Conservation (phyloP, 2,888 invertebrate genomes). For the Netelia fuscicornis region DNA sequence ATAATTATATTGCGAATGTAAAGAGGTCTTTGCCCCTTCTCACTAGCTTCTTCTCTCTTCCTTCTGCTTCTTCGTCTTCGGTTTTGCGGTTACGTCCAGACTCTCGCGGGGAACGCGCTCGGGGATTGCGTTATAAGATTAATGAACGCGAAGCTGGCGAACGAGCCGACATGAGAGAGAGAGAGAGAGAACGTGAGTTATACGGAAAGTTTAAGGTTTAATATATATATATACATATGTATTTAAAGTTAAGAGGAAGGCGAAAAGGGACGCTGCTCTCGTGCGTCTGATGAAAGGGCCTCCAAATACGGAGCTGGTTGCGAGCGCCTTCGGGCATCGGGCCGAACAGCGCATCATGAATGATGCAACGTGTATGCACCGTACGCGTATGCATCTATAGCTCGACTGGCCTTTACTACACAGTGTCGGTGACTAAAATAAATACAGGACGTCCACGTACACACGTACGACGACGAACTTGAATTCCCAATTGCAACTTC, state of each 20-base stretch:
- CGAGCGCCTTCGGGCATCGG: constrained; percentile 48
- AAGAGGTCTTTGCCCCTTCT: constrained; percentile 37
- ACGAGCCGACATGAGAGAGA: constrained; percentile 54
- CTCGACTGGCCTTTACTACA: constrained; percentile 23
- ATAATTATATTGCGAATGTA: constrained; percentile 64
- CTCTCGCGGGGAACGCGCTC: constrained; percentile 61
- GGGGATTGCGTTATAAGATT: constrained; percentile 83
- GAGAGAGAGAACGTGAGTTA: constrained; percentile 68
- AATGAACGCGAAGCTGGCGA: constrained; percentile 79
- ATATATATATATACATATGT: not conserved
- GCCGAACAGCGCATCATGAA: constrained; percentile 69
- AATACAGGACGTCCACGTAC: constrained; percentile 11
- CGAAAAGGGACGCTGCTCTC: constrained; percentile 58
- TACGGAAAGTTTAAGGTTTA: constrained; percentile 46
- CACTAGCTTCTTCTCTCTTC: not conserved
- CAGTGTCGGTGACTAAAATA: constrained; percentile 36
- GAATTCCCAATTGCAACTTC: constrained; percentile 76
- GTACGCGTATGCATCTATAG: constrained; percentile 18
- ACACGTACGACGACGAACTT: constrained; percentile 53
- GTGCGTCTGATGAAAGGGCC: constrained; percentile 57
- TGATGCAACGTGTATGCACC: constrained; percentile 73
- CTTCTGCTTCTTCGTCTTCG: constrained; percentile 20
- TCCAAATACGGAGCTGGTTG: constrained; percentile 62
- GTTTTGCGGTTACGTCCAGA: constrained; percentile 45
- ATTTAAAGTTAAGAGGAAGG: constrained; percentile 30